Evolutionary conservation across 1,140 invertebrate species (phyloP).

Genomic region (Macrostomum lignano): DNA sequence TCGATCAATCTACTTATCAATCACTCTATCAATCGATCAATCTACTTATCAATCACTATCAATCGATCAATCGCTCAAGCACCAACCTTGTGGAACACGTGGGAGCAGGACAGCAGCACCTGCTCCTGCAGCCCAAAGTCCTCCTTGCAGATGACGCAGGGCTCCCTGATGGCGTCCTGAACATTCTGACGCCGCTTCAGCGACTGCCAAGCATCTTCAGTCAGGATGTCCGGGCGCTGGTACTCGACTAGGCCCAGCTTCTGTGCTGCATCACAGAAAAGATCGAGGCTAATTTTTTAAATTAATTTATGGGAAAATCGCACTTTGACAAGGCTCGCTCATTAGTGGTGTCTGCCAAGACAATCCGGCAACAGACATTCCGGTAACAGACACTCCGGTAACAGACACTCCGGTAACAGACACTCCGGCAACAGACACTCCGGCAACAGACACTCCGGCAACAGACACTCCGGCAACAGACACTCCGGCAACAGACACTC

Average conservation of each 20-base stretch:
- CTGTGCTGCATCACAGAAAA: slow-evolving; percentile 14
- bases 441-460: too few species aligned
- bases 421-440: too few species aligned
- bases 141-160: slow-evolving; percentile 28
- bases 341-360: too few species aligned
- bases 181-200: slow-evolving; percentile 18
- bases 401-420: too few species aligned
- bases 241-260: slow-evolving; percentile 19
- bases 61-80: not conserved
- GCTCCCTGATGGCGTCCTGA: slow-evolving; percentile 18
- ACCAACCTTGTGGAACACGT: slow-evolving; percentile 22
- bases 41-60: too few species aligned
- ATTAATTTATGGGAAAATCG: slow-evolving; percentile 13
- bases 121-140: slow-evolving; percentile 22
- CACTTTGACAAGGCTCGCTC: too few species aligned
- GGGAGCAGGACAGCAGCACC: slow-evolving; percentile 24
- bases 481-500: too few species aligned
- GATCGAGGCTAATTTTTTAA: slow-evolving; percentile 21
- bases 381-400: too few species aligned
- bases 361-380: too few species aligned
- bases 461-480: too few species aligned
- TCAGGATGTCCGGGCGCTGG: slow-evolving; percentile 12
- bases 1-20: too few species aligned
- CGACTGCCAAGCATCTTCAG: slow-evolving; percentile 18
- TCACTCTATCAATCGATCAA: too few species aligned